These are phyloP conservation scores for Brachionus angularis DNA, from an alignment of 1,140 invertebrate species.

Conservation along the genomic window DNA sequence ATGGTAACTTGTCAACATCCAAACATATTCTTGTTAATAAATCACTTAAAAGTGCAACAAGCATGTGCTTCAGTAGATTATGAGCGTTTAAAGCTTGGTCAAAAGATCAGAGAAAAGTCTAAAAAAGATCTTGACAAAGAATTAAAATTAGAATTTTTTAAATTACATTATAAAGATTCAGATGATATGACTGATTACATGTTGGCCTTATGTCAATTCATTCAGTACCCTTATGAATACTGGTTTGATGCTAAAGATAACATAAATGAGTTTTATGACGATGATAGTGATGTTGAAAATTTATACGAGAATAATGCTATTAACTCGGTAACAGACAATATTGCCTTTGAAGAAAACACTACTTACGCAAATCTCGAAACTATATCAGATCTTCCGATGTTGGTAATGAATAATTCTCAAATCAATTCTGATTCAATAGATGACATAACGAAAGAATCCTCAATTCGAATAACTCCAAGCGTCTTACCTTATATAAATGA, in stretches of 20 bases:
- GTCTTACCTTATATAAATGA: too few species aligned
- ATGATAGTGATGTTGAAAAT: too few species aligned
- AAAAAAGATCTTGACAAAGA: constrained; percentile 16
- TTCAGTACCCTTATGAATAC: constrained; percentile 6
- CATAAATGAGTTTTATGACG: too few species aligned
- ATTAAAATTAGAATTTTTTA: not conserved
- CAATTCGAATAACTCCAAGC: too few species aligned
- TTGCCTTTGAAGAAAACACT: too few species aligned
- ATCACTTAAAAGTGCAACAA: constrained; percentile 8
- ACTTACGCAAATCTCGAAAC: too few species aligned
- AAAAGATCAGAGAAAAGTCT: not conserved
- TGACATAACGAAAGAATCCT: too few species aligned
- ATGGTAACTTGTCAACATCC: not conserved
- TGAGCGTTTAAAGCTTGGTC: not conserved
- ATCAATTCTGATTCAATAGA: too few species aligned
- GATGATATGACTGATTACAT: not conserved
- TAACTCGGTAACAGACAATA: too few species aligned
- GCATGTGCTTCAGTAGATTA: not conserved
- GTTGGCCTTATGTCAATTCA: constrained; percentile 2
- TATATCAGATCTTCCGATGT: too few species aligned
- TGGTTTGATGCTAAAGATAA: not conserved
- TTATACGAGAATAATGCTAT: too few species aligned
- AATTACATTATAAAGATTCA: not conserved
- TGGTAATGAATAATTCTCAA: too few species aligned
- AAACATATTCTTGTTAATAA: not conserved